A percentile compares a stretch with the other conserved stretches of the same genome.
These are phyloP conservation scores for Rhabdophis nuchalis DNA, from an alignment of 2,797 vertebrate species.

Conservation along the genomic window DNA sequence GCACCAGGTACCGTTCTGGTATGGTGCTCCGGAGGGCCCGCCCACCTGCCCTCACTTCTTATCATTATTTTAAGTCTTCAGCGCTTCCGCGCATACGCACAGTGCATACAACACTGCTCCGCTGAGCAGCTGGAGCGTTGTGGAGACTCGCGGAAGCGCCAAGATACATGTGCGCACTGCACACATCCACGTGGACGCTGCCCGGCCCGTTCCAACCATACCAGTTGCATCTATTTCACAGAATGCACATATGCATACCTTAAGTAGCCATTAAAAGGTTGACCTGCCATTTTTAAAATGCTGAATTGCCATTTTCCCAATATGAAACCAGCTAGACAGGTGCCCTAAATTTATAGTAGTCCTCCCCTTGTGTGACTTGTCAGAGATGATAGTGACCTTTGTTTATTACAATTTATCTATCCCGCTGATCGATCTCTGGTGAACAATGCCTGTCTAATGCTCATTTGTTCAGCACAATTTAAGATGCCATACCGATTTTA, in stretches of 20 bases:
- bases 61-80: too few species aligned
- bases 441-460: not conserved
- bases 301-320: not conserved
- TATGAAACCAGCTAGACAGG: not conserved
- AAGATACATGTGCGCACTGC: too few species aligned
- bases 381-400: not conserved
- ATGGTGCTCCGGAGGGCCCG: too few species aligned
- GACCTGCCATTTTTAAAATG: not conserved
- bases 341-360: not conserved
- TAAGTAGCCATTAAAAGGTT: not conserved
- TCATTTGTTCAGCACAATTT: not conserved
- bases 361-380: not conserved
- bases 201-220: too few species aligned
- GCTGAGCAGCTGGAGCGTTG: too few species aligned
- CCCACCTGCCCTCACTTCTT: too few species aligned
- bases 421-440: not conserved
- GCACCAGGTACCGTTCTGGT: too few species aligned
- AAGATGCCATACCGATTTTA: not conserved
- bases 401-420: not conserved
- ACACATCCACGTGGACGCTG: too few species aligned
- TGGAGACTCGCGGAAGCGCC: too few species aligned
- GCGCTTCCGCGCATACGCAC: too few species aligned
- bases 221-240: not conserved
- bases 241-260: not conserved
- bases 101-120: too few species aligned